Base-by-base conservation (phyloP, 35 echinoderm and acorn worm species). In the Chiridota heheva region DNA sequence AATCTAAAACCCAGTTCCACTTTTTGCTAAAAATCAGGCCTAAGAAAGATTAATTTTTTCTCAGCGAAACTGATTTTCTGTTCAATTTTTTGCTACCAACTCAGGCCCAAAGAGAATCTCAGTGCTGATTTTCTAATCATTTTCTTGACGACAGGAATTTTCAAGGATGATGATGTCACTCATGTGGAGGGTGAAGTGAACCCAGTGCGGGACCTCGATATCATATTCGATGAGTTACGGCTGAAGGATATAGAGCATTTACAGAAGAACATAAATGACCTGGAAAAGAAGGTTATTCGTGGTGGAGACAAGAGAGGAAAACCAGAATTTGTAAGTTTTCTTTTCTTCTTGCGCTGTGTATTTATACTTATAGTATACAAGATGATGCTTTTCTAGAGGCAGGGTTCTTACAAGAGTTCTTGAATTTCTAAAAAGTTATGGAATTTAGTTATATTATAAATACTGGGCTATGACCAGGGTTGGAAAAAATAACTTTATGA, bases 161-260 rank as follows among this genome's bases (percentile, higher is more conserved):
- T 96, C 68, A 83, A 82, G 35, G 93, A 96, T 87, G 93, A 87
- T 39, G 93, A 96, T 47, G 84, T 96, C 2, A 96, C 87, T 24
- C 93, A 96, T 53, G 87, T 96, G 6, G 93, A 96, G 18, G 93
- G 93, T 31, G 93, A 96, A 60, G 79, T 96, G 0, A 61, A 96
- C 44, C 93, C 93, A 0, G 93, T 96, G 1, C 37, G 93, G 24
- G 93, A 96, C 70, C 46, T 96, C 8, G 82, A 77, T 27, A 96
- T 90, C 60, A 96, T 96, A 69, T 91, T 87, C 63, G 88, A 96
- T 27, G 93, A 96, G 80, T 61, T 96, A 13, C 64, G 93, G 33
- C 75, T 96, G 15, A 96, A 96, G 69, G 93, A 96, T 70, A 42
- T 87, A 0, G 64, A 87, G 20, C 87, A 83, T 60, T 31, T 96